These are phyloP conservation scores for Lepidochrysops patricia DNA, from an alignment of 2,888 invertebrate species.

Conservation along the genomic window DNA sequence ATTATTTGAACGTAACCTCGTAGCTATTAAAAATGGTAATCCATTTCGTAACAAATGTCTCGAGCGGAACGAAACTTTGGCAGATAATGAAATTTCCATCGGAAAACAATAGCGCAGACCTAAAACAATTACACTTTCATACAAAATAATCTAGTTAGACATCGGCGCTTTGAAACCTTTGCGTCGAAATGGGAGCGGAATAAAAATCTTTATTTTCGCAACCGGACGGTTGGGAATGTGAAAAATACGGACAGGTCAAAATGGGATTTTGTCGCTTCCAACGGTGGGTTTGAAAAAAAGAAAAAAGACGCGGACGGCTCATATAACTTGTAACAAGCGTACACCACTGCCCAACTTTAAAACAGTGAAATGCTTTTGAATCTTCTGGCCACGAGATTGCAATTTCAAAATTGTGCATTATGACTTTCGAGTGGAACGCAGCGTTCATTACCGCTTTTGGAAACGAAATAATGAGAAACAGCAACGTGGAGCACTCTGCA, in stretches of 20 bases:
- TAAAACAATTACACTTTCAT: conserved; percentile 20
- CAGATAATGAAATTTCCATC: not conserved
- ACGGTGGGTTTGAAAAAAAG: conserved; percentile 41
- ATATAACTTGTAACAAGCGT: conserved; percentile 56
- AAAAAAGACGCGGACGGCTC: conserved; percentile 39
- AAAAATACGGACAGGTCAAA: conserved; percentile 48
- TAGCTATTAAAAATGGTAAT: not conserved
- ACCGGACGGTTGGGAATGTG: conserved; percentile 40
- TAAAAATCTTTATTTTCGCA: conserved; percentile 26
- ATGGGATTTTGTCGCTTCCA: conserved; percentile 48
- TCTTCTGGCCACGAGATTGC: not conserved
- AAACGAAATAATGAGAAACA: not conserved
- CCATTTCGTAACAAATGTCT: not conserved
- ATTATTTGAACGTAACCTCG: not conserved
- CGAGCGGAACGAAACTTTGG: not conserved
- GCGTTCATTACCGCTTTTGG: not conserved
- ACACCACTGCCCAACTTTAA: conserved; percentile 34
- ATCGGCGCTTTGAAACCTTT: conserved; percentile 18
- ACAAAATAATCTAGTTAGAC: conserved; percentile 24
- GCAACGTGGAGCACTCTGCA: no score
- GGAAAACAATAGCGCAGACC: conserved; percentile 14
- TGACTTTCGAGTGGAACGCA: conserved; percentile 7
- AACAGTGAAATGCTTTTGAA: conserved; percentile 36
- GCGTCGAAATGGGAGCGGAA: conserved; percentile 20
- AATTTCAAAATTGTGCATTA: not conserved